Conservation (phyloP, 2,797 vertebrate genomes). For the Loriculus beryllinus region DNA sequence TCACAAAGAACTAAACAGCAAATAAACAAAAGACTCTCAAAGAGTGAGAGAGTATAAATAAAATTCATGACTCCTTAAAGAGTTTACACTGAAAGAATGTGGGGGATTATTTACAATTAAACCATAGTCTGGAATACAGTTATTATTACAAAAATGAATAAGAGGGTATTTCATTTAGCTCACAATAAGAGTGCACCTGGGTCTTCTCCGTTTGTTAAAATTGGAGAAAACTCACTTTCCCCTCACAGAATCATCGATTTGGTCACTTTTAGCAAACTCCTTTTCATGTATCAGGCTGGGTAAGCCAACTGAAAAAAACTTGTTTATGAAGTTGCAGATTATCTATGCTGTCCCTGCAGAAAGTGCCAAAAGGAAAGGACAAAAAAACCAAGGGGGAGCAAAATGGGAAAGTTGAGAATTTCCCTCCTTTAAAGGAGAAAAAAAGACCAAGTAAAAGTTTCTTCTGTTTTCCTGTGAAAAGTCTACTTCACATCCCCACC, state of each 20-base stretch:
- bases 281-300: background rate
- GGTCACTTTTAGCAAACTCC: background rate
- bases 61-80: constrained; percentile 88
- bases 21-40: constrained; percentile 87
- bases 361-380: background rate
- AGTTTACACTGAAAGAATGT: constrained; percentile 85
- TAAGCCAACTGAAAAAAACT: background rate
- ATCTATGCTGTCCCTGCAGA: background rate
- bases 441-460: background rate
- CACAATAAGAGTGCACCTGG: constrained; percentile 74
- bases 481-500: background rate
- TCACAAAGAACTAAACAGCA: constrained; percentile 86
- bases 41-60: constrained; percentile 85
- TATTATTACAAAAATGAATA: constrained; percentile 75
- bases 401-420: background rate
- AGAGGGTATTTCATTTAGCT: constrained; percentile 67
- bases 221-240: constrained; percentile 52
- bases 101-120: constrained; percentile 84
- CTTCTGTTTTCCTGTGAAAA: background rate
- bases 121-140: constrained; percentile 77
- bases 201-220: constrained; percentile 49
- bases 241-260: background rate
- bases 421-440: background rate
- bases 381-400: background rate
- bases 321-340: constrained; percentile 19